Evolutionary conservation across 2,888 invertebrate genomes (phyloP).

Genomic region (Eupsilia transversa): DNA sequence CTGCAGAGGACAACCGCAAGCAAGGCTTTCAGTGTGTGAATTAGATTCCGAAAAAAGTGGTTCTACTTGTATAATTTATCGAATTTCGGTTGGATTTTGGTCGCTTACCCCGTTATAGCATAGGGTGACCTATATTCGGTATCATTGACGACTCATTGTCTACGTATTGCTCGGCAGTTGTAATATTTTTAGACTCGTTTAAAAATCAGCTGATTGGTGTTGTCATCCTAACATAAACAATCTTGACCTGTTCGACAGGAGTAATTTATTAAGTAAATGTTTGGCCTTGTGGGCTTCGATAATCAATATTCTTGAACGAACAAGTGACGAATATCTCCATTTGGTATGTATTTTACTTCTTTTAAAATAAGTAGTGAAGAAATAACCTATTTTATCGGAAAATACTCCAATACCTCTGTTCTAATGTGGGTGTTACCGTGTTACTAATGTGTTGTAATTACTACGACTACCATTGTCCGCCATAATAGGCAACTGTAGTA

Average conservation of each 20-base stretch:
- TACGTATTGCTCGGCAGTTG: slow-evolving; percentile 25
- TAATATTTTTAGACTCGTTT: slow-evolving; percentile 45
- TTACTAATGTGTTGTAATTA: not conserved
- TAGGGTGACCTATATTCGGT: slow-evolving; percentile 44
- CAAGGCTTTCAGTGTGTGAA: slow-evolving; percentile 47
- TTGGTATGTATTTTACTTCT: not conserved
- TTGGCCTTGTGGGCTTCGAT: slow-evolving; percentile 10
- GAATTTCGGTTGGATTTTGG: slow-evolving; percentile 1
- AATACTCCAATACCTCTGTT: not conserved
- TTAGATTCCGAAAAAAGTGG: slow-evolving; percentile 3
- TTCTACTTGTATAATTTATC: not conserved
- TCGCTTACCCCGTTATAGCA: not conserved
- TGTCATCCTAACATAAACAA: slow-evolving; percentile 49
- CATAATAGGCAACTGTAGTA: not conserved
- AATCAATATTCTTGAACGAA: slow-evolving; percentile 17
- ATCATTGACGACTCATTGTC: slow-evolving; percentile 16
- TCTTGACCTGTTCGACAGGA: not conserved
- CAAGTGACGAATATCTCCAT: not conserved
- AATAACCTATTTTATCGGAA: slow-evolving; percentile 7
- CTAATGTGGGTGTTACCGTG: slow-evolving; percentile 4
- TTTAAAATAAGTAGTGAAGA: not conserved
- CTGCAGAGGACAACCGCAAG: slow-evolving; percentile 76
- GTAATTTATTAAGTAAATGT: slow-evolving; percentile 15
- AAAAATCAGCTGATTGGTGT: slow-evolving; percentile 62
- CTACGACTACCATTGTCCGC: not conserved